Percentiles rank a stretch among this genome's conserved stretches.
Conservation (phyloP, 2,888 invertebrate genomes). For the Ypsolopha scabrella region DNA sequence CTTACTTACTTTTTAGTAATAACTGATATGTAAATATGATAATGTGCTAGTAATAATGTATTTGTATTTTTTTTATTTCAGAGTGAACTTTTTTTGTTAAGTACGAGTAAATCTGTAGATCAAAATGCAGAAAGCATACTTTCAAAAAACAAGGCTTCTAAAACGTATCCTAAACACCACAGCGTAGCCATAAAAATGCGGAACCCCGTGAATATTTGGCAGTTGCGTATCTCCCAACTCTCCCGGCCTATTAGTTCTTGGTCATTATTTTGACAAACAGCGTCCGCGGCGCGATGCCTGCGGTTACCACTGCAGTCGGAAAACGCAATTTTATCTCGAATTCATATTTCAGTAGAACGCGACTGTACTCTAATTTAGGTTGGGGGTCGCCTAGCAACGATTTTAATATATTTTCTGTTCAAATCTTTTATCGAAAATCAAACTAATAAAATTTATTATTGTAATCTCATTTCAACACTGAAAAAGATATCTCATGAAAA, state of each 20-base stretch:
- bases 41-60: too few relatives aligned
- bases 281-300: conserved; percentile 31
- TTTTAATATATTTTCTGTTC: too few relatives aligned
- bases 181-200: background rate
- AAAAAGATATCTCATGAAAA: too few relatives aligned
- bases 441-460: too few relatives aligned
- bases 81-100: too few relatives aligned
- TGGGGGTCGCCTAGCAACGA: background rate
- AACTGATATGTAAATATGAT: background rate
- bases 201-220: background rate
- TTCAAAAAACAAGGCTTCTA: too few relatives aligned
- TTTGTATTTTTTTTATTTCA: too few relatives aligned
- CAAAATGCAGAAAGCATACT: too few relatives aligned
- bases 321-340: background rate
- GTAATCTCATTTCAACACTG: too few relatives aligned
- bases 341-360: background rate
- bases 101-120: too few relatives aligned
- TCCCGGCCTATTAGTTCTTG: conserved; percentile 40
- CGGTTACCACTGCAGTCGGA: background rate
- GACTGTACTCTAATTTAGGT: background rate
- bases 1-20: too few relatives aligned
- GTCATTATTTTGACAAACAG: conserved; percentile 67
- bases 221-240: conserved; percentile 7
- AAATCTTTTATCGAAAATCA: too few relatives aligned
- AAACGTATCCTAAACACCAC: background rate